Conservation (phyloP, 1,140 invertebrate genomes). For the Colletes latitarsis region DNA sequence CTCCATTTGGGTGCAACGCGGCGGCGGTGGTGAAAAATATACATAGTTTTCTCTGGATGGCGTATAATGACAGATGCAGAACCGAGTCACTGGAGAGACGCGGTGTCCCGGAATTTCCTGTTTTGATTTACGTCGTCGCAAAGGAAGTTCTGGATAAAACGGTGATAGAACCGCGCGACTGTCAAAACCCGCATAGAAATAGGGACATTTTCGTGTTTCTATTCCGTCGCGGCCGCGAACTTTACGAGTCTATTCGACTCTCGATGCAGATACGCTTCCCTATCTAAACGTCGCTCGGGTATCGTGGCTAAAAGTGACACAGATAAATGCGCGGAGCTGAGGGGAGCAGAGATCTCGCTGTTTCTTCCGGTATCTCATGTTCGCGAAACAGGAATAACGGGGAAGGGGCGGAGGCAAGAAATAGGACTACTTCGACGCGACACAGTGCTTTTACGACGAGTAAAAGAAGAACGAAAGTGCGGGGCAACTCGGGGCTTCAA, state of each 20-base stretch:
- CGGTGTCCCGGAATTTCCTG: constrained; percentile 5
- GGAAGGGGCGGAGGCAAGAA: neutral
- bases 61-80: neutral
- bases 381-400: constrained; percentile 25
- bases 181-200: constrained; percentile 52
- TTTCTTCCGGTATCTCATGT: constrained; percentile 21
- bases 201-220: constrained; percentile 37
- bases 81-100: neutral
- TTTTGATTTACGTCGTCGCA: constrained; percentile 35
- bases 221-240: constrained; percentile 26
- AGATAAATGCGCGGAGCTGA: constrained; percentile 26
- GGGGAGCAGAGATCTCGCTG: neutral
- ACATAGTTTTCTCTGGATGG: neutral
- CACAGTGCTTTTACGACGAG: neutral
- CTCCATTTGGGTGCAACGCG: too few species aligned
- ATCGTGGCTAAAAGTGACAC: constrained; percentile 40
- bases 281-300: constrained; percentile 28
- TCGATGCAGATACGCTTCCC: constrained; percentile 29
- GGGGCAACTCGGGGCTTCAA: neutral
- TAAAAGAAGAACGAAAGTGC: neutral
- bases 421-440: neutral
- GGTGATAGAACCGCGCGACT: constrained; percentile 31
- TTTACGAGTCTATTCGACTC: constrained; percentile 49
- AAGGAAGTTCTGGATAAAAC: constrained; percentile 16
- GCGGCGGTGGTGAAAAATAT: too few species aligned